A percentile compares a stretch with the other conserved stretches of the same genome.
Conservation (phyloP, 2,888 invertebrate species). For the Drosophila mimica region DNA sequence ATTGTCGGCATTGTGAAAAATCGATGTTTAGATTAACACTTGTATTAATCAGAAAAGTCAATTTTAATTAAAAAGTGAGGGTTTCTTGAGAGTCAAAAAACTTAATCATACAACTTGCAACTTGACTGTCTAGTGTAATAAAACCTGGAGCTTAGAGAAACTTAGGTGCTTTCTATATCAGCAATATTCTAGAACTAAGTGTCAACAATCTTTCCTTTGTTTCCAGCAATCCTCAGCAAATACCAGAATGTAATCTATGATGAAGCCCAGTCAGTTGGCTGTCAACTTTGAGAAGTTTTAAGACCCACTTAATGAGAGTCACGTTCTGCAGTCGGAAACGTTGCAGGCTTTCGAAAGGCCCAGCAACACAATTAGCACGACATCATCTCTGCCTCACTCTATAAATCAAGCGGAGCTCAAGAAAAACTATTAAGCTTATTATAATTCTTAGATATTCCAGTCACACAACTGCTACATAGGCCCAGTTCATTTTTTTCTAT, state of each 20-base stretch:
- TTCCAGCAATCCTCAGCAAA: neutral
- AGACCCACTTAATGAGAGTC: slow-evolving; percentile 33
- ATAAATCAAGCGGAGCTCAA: slow-evolving; percentile 48
- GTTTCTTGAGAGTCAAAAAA: neutral
- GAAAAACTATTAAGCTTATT: slow-evolving; percentile 65
- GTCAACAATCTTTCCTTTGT: neutral
- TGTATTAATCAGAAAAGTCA: neutral
- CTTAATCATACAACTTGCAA: neutral
- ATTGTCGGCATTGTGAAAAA: neutral
- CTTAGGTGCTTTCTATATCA: neutral
- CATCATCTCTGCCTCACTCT: slow-evolving; percentile 51
- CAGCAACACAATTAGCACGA: slow-evolving; percentile 69
- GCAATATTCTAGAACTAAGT: neutral
- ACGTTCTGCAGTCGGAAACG: slow-evolving; percentile 35
- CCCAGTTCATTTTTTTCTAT: slow-evolving; percentile 14
- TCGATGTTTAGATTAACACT: neutral
- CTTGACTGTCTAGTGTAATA: neutral
- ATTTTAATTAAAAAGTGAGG: neutral
- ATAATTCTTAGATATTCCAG: slow-evolving; percentile 52
- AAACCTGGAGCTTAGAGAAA: neutral
- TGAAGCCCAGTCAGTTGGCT: slow-evolving; percentile 11
- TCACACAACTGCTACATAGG: slow-evolving; percentile 43
- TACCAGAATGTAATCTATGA: slow-evolving; percentile 18
- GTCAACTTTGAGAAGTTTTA: slow-evolving; percentile 37
- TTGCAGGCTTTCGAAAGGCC: slow-evolving; percentile 28